Percentiles rank a stretch among this genome's conserved stretches.
These are phyloP conservation scores for Drosophila phalerata DNA, from an alignment of 2,888 invertebrate genomes.

Conservation along the genomic window DNA sequence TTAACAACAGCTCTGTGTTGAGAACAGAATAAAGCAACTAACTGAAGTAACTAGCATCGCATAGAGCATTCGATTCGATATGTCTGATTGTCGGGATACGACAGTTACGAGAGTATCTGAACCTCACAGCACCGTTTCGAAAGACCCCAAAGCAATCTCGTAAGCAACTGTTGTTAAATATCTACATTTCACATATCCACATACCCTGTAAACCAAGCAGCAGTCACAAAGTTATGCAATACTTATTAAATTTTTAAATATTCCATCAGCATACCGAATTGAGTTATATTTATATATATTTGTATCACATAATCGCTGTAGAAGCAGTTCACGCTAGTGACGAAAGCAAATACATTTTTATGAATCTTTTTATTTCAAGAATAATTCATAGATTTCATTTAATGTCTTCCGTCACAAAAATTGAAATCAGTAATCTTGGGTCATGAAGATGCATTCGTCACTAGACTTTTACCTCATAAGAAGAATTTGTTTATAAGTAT, in stretches of 20 bases:
- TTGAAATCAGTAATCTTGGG: too few relatives aligned
- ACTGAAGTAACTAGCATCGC: conserved; percentile 45
- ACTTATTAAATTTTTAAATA: background rate
- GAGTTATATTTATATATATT: background rate
- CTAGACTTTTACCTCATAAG: too few relatives aligned
- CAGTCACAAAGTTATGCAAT: background rate
- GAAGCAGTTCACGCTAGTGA: too few relatives aligned
- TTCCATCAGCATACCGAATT: background rate
- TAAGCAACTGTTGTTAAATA: conserved; percentile 1
- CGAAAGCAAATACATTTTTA: too few relatives aligned
- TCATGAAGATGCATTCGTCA: too few relatives aligned
- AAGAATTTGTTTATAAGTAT: too few relatives aligned
- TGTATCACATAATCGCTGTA: too few relatives aligned
- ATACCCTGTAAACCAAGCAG: conserved; percentile 3
- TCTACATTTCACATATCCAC: too few relatives aligned
- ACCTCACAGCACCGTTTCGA: conserved; percentile 16
- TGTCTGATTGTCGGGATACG: conserved; percentile 46
- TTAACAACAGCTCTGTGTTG: conserved; percentile 49
- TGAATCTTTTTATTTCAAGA: too few relatives aligned
- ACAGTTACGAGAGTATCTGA: conserved; percentile 6
- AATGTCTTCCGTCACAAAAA: too few relatives aligned
- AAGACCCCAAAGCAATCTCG: background rate
- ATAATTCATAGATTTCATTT: too few relatives aligned
- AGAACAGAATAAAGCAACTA: conserved; percentile 23
- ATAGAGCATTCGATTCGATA: conserved; percentile 55